These are phyloP conservation scores for Thunnus maccoyii DNA, from an alignment of 2,113 vertebrate genomes.

Conservation along the genomic window DNA sequence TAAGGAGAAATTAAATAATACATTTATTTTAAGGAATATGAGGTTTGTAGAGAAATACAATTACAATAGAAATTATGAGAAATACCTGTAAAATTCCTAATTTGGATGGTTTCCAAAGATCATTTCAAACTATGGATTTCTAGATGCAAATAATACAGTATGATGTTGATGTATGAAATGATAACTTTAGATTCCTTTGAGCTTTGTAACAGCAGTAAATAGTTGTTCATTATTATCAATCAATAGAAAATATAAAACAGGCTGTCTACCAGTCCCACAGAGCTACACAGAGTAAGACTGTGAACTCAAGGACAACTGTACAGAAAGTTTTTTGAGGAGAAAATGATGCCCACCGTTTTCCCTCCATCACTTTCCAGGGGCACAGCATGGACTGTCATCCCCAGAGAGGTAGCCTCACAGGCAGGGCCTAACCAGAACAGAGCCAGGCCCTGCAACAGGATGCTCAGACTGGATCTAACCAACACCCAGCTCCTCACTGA, in stretches of 20 bases:
- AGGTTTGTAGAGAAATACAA: background rate
- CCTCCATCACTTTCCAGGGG: slow-evolving; percentile 59
- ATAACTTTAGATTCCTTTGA: background rate
- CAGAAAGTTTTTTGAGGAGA: background rate
- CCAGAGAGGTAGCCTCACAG: slow-evolving; percentile 66
- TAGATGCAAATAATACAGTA: background rate
- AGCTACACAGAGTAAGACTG: background rate
- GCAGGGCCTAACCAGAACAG: slow-evolving; percentile 7
- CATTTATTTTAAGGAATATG: background rate
- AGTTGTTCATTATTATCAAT: background rate
- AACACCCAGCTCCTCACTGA: slow-evolving; percentile 53
- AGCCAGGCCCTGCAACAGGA: slow-evolving; percentile 53
- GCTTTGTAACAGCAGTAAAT: background rate
- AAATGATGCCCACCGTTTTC: slow-evolving; percentile 36
- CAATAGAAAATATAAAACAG: background rate
- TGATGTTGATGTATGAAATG: background rate
- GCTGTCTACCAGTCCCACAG: background rate
- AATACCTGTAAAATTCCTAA: background rate
- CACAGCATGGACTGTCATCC: slow-evolving; percentile 69
- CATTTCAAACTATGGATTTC: background rate
- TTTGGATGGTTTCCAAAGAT: background rate
- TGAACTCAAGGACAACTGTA: background rate
- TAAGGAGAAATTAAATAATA: too few species aligned
- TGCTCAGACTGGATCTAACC: background rate
- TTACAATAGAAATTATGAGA: background rate